A percentile compares a stretch with the other conserved stretches of the same genome.
Evolutionary conservation across 2,888 invertebrate genomes (phyloP).

Genomic region (Synanthedon myopaeformis): DNA sequence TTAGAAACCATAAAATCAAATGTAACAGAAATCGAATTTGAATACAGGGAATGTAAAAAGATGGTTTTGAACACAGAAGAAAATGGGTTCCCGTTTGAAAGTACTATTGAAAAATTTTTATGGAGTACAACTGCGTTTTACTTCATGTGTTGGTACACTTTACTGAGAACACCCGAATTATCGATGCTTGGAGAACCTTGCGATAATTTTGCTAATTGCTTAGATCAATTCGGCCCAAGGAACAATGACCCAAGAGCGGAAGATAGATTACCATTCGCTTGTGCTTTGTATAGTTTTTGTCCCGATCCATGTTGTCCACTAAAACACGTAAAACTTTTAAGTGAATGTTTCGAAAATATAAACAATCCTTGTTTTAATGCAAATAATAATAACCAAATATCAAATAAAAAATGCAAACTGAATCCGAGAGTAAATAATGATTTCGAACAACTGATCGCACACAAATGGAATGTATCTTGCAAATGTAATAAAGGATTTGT

Average conservation of each 20-base stretch:
- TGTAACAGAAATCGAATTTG: neutral
- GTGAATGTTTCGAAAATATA: conserved; percentile 47
- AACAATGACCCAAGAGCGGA: conserved; percentile 71
- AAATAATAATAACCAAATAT: conserved; percentile 17
- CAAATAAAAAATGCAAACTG: conserved; percentile 26
- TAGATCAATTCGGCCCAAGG: conserved; percentile 44
- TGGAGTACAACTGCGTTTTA: conserved; percentile 75
- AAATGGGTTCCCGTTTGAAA: conserved; percentile 65
- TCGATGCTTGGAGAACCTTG: conserved; percentile 68
- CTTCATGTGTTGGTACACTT: conserved; percentile 77
- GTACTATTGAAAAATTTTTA: conserved; percentile 69
- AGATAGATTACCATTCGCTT: conserved; percentile 64
- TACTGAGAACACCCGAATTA: conserved; percentile 62
- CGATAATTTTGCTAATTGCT: conserved; percentile 73
- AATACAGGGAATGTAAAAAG: conserved; percentile 57
- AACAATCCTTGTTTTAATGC: conserved; percentile 66
- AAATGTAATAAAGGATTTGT: conserved; percentile 63
- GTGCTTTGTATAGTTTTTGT: conserved; percentile 75
- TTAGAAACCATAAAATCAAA: conserved; percentile 30
- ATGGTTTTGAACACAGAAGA: conserved; percentile 46
- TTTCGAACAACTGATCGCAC: conserved; percentile 56
- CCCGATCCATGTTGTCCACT: conserved; percentile 74
- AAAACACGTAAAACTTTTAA: conserved; percentile 42
- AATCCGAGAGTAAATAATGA: conserved; percentile 45
- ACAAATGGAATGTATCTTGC: conserved; percentile 74